Conservation (phyloP, 1,140 invertebrate species). For the Psix sp. region DNA sequence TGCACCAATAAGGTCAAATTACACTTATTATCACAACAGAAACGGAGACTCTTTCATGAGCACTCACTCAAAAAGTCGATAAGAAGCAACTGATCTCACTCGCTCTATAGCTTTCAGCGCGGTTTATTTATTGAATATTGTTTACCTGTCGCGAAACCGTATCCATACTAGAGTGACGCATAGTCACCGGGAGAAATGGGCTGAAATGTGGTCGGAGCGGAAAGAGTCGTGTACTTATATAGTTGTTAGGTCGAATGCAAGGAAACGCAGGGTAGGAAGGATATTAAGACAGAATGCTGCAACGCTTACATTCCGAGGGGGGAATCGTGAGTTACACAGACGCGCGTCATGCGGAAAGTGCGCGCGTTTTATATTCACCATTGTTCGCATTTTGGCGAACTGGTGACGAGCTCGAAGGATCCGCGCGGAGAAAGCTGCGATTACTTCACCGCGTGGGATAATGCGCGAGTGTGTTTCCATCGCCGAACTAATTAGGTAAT, state of each 20-base stretch:
- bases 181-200: constrained; percentile 59
- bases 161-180: constrained; percentile 64
- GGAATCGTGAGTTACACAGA: constrained; percentile 63
- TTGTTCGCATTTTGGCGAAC: constrained; percentile 68
- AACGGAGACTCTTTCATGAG: constrained; percentile 10
- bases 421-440: constrained; percentile 67
- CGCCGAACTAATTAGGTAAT: constrained; percentile 71
- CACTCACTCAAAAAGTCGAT: constrained; percentile 1
- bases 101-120: not conserved
- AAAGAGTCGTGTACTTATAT: constrained; percentile 64
- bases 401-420: constrained; percentile 40
- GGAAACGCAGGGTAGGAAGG: constrained; percentile 48
- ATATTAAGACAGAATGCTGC: constrained; percentile 47
- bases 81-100: not conserved
- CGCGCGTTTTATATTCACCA: constrained; percentile 69
- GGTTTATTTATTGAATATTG: constrained; percentile 18
- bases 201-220: constrained; percentile 65
- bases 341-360: constrained; percentile 64
- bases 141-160: constrained; percentile 69
- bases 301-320: constrained; percentile 17
- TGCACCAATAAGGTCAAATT: constrained; percentile 32
- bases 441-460: constrained; percentile 74
- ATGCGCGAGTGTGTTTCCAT: constrained; percentile 55
- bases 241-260: constrained; percentile 44
- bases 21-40: constrained; percentile 30